Percentiles rank a stretch among this genome's conserved stretches.
Evolutionary conservation across 2,888 invertebrate genomes (phyloP).

Genomic region (Leuctra nigra): DNA sequence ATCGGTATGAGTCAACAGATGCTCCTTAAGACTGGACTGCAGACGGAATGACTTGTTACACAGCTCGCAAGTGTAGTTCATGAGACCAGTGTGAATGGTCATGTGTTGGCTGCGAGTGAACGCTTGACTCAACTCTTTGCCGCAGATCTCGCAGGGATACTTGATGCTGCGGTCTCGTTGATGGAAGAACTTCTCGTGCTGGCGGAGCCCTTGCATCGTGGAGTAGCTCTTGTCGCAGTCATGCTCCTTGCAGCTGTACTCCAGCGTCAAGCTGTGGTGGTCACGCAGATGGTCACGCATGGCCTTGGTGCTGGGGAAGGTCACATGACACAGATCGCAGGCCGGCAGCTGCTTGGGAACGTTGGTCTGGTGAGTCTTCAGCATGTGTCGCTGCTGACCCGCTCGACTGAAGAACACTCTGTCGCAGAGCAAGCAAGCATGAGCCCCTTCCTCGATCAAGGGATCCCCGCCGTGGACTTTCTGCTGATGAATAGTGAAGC

Average conservation of each 20-base stretch:
- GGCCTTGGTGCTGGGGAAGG: not conserved
- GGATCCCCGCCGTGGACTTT: not conserved
- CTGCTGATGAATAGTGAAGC: not conserved
- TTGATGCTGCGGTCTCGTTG: not conserved
- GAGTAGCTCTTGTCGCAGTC: not conserved
- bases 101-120: slow-evolving; percentile 13
- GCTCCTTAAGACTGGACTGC: slow-evolving; percentile 18
- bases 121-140: slow-evolving; percentile 18
- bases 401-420: not conserved
- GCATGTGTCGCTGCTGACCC: not conserved
- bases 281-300: not conserved
- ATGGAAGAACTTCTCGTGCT: slow-evolving; percentile 4
- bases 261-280: not conserved
- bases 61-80: slow-evolving; percentile 16
- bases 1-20: slow-evolving; percentile 22
- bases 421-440: not conserved
- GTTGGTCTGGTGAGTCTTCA: not conserved
- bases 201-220: not conserved
- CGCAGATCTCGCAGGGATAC: slow-evolving; percentile 20
- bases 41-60: slow-evolving; percentile 17
- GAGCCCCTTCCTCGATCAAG: not conserved
- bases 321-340: not conserved
- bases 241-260: not conserved
- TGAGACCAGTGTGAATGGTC: slow-evolving; percentile 11
- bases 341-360: not conserved